A percentile compares a stretch with the other conserved stretches of the same genome.
Conservation (phyloP, 1,140 invertebrate genomes). For the Kradibia gibbosae region DNA sequence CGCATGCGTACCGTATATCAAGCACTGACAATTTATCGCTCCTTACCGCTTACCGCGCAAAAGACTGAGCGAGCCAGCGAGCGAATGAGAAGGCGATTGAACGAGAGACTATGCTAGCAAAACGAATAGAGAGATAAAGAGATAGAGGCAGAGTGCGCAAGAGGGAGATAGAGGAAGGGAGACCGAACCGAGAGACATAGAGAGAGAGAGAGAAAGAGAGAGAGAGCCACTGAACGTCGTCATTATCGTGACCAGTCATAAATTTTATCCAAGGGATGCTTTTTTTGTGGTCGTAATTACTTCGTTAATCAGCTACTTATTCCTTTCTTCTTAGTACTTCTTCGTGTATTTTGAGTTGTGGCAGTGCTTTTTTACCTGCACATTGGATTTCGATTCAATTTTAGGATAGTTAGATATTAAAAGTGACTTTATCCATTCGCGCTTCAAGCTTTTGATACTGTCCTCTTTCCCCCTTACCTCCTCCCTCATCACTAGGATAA, state of each 20-base stretch:
- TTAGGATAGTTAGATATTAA: conserved; percentile 9
- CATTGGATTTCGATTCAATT: conserved; percentile 30
- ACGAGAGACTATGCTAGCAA: no score
- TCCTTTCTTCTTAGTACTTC: conserved; percentile 13
- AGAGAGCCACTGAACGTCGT: conserved; percentile 22
- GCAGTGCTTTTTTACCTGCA: conserved; percentile 1
- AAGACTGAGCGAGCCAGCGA: background rate
- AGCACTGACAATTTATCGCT: conserved; percentile 49
- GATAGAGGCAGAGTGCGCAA: background rate
- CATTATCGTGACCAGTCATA: conserved; percentile 47
- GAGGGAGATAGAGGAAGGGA: background rate
- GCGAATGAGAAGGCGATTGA: background rate
- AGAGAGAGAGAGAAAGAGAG: conserved; percentile 24
- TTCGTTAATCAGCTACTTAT: conserved; percentile 45
- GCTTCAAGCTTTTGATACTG: no score
- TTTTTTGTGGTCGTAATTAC: conserved; percentile 42
- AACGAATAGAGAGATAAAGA: no score
- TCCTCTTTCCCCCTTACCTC: no score
- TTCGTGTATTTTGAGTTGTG: background rate
- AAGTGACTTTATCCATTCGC: conserved; percentile 16
- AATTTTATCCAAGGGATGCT: conserved; percentile 27
- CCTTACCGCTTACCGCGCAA: conserved; percentile 16
- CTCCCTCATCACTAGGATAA: no score
- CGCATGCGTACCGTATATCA: conserved; percentile 50
- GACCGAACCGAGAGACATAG: background rate